Conservation (phyloP, 2,797 vertebrate species). For the Manis javanica region DNA sequence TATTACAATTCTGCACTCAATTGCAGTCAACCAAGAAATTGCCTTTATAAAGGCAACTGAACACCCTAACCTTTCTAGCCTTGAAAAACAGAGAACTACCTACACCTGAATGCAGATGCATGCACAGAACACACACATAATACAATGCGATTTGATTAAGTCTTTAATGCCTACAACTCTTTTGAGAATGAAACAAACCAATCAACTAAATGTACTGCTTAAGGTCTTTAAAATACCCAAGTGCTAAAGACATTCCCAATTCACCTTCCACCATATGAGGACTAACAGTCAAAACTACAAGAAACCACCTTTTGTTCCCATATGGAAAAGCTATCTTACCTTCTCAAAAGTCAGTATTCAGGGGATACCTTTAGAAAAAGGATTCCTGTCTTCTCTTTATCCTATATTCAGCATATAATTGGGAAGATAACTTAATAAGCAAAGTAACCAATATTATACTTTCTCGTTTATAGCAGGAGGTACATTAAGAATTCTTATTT, state of each 20-base stretch:
- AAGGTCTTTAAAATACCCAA: constrained; percentile 66
- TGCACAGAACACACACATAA: constrained; percentile 71
- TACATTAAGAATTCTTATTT: constrained; percentile 58
- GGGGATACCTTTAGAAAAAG: constrained; percentile 49
- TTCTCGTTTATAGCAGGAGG: constrained; percentile 69
- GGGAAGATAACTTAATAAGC: constrained; percentile 55
- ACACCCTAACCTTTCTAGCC: constrained; percentile 71
- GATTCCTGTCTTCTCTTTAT: constrained; percentile 32
- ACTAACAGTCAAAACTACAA: constrained; percentile 50
- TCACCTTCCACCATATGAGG: constrained; percentile 58
- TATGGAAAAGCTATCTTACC: constrained; percentile 50
- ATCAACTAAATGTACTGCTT: constrained; percentile 55
- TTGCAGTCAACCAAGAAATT: constrained; percentile 82
- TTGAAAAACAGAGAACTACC: constrained; percentile 69
- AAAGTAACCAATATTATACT: constrained; percentile 57
- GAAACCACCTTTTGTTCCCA: constrained; percentile 51
- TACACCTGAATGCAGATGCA: constrained; percentile 68
- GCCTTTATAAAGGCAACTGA: constrained; percentile 80
- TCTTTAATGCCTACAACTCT: constrained; percentile 66
- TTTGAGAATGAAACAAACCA: constrained; percentile 65
- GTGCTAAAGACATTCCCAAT: constrained; percentile 59
- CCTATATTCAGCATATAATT: constrained; percentile 34
- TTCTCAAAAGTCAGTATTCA: constrained; percentile 59
- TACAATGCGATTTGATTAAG: constrained; percentile 66
- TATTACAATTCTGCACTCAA: constrained; percentile 80